Evolutionary conservation across 2,113 vertebrate species (phyloP).

Genomic region (Trematomus loennbergii): DNA sequence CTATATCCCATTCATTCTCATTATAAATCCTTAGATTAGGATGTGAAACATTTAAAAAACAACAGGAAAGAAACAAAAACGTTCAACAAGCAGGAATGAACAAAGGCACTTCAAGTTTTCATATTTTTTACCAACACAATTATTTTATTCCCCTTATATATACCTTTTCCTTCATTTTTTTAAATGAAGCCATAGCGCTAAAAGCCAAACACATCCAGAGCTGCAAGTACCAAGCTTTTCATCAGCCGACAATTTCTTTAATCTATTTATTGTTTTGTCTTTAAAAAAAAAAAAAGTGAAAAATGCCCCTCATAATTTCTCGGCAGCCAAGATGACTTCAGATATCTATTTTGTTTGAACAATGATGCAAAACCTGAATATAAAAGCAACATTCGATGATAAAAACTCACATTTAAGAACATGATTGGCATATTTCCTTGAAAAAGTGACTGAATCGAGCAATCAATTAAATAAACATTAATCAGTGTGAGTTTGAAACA

Average conservation of each 20-base stretch:
- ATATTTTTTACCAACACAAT: constrained; percentile 26
- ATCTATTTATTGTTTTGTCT: too few species aligned
- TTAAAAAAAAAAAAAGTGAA: neutral
- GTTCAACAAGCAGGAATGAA: constrained; percentile 61
- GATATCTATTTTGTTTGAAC: neutral
- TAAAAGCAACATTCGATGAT: neutral
- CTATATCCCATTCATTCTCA: constrained; percentile 36
- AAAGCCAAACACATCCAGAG: constrained; percentile 11
- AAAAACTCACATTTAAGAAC: too few species aligned
- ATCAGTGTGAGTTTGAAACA: neutral
- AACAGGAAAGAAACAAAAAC: constrained; percentile 13
- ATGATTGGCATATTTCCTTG: neutral
- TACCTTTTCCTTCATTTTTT: neutral
- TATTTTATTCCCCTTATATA: neutral
- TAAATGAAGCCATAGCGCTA: constrained; percentile 16
- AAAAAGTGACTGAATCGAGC: neutral
- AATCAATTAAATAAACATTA: too few species aligned
- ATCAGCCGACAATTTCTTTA: neutral
- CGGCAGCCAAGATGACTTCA: neutral
- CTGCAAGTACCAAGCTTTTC: neutral
- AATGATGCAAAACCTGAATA: neutral
- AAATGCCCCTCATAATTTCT: neutral
- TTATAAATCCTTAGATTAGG: constrained; percentile 28
- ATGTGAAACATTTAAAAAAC: constrained; percentile 1
- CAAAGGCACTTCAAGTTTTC: constrained; percentile 80